Base-by-base conservation (phyloP, 2,888 invertebrate genomes). In the Pollenia amentaria region DNA sequence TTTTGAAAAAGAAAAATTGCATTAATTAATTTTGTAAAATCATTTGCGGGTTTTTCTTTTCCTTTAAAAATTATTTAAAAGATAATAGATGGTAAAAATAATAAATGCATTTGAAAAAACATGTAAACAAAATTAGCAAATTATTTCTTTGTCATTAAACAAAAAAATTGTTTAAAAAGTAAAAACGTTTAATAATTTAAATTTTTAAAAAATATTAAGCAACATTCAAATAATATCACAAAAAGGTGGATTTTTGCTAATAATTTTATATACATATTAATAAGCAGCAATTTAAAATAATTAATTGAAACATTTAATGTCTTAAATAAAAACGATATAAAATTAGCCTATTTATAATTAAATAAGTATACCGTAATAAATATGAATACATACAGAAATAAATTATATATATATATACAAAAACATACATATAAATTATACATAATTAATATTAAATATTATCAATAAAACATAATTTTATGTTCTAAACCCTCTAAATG, bases 401-500 rank as follows among this genome's bases (percentile, higher is more conserved):
- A 81, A 76, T 38, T 60, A 85, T 72, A 82, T 51, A 53, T 21
- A 78, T 57, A 78, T 14, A 80, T 38, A 81, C 55, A 81, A 48
- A 60, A 73, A 55, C 48, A 75, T 77, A 77, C 64, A 76, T 62
- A 72, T 29, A 75, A 75, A 85, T 51, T 69, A 79, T 65, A 79
- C 55, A 83, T 78, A 72, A 44, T 55, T 44, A 65, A 84, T 65
- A 83, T 53, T 70, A 76, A 80, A 67, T 76, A 79, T 75, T 76
- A 86, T 83, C 57, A 76, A 83, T 84, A 84, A 87, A 84, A 78
- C 29, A 87, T 87, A 81, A 87, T 84, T 87, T 81, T 87, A 87
- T 87, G 87, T 87, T 87, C 80, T 78, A 81, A 87, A 87, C 87
- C 87, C 84, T 84, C 87, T 84, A 87, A 80, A 69, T 42, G 40